A percentile compares a stretch with the other conserved stretches of the same genome.
phyloP scores from a whole-genome alignment of 1,140 invertebrate species.

The Frieseomelitta varia region DNA sequence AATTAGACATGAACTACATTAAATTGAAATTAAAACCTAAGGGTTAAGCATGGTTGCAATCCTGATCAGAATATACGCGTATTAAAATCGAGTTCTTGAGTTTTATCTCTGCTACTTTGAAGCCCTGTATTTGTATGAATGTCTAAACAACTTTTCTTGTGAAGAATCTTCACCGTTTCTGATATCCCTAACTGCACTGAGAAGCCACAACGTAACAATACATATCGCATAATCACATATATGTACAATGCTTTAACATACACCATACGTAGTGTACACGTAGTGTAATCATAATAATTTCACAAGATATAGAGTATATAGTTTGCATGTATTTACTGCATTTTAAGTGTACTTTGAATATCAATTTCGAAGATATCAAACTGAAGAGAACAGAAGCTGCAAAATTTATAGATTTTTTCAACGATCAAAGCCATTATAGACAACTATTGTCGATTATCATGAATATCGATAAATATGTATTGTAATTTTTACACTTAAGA shows the following conservation, averaged over 20 bases:
- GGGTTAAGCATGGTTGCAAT: too few species aligned
- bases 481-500: conserved; percentile 20
- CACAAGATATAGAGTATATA: not conserved
- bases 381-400: not conserved
- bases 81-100: too few species aligned
- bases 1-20: too few species aligned
- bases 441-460: not conserved
- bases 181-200: too few species aligned
- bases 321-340: not conserved
- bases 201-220: not conserved
- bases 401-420: not conserved
- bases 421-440: conserved; percentile 3
- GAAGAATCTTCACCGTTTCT: too few species aligned
- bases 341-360: not conserved
- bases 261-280: not conserved
- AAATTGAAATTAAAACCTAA: too few species aligned
- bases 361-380: not conserved
- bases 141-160: too few species aligned
- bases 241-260: conserved; percentile 8
- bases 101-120: too few species aligned
- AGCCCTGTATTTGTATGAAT: too few species aligned
- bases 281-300: not conserved
- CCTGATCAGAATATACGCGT: too few species aligned
- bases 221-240: conserved; percentile 33
- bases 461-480: not conserved